phyloP scores from a whole-genome alignment of 2,113 vertebrate species.

The Dicaeum eximium region DNA sequence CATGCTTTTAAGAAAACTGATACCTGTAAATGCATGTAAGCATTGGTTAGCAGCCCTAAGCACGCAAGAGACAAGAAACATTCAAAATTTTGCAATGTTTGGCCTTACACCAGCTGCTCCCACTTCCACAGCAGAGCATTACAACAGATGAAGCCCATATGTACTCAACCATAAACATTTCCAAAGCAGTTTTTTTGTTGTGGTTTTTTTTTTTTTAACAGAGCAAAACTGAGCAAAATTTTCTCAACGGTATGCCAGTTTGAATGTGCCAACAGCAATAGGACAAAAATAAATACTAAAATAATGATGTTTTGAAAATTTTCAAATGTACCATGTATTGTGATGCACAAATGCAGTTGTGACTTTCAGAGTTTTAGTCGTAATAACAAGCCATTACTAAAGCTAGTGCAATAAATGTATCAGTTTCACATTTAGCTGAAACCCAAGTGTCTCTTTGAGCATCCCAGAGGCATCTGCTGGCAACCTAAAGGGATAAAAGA shows the following conservation, averaged over 20 bases:
- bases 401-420: slow-evolving; percentile 64
- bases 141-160: slow-evolving; percentile 1
- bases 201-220: neutral
- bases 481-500: slow-evolving; percentile 59
- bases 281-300: neutral
- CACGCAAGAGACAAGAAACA: neutral
- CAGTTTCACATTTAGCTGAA: slow-evolving; percentile 59
- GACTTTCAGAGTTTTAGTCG: slow-evolving; percentile 21
- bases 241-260: neutral
- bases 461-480: slow-evolving; percentile 78
- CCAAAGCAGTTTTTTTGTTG: neutral
- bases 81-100: neutral
- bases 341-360: neutral
- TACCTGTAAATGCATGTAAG: neutral
- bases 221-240: neutral
- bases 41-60: neutral
- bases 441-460: slow-evolving; percentile 70
- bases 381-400: slow-evolving; percentile 71
- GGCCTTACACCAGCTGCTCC: neutral
- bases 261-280: neutral
- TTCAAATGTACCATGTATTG: neutral
- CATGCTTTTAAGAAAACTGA: neutral
- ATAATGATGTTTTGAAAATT: neutral
- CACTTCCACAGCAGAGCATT: neutral
- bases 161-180: neutral